Evolutionary conservation across 1,140 invertebrate species (phyloP).

Genomic region (Orchesella cincta): DNA sequence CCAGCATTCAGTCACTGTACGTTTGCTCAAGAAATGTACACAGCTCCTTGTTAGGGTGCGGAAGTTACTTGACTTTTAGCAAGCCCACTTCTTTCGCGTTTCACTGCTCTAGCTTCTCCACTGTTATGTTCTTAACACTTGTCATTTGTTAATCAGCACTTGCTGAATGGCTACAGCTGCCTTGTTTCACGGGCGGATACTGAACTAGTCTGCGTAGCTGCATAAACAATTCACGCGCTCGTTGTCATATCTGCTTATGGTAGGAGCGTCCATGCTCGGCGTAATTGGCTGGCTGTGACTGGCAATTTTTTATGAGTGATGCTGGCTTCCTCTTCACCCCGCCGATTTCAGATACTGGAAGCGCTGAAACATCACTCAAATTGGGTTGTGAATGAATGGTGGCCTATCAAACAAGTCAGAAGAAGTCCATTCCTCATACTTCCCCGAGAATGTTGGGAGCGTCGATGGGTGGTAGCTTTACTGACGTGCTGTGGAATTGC

Average conservation of each 20-base stretch:
- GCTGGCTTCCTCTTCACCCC: conserved; percentile 34
- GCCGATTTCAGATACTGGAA: conserved; percentile 30
- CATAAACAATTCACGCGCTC: conserved; percentile 30
- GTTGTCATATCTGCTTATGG: conserved; percentile 33
- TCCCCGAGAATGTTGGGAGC: conserved; percentile 31
- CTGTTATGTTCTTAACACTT: conserved; percentile 30
- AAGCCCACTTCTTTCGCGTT: conserved; percentile 17
- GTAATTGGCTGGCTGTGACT: conserved; percentile 20
- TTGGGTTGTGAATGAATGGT: conserved; percentile 16
- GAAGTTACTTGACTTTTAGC: neutral
- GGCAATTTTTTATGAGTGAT: neutral
- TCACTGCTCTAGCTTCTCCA: conserved; percentile 35
- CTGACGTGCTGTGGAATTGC: too few relatives aligned
- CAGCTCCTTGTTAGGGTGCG: neutral
- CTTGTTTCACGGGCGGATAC: neutral
- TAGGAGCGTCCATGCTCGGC: conserved; percentile 25
- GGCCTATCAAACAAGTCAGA: conserved; percentile 35
- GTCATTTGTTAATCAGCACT: conserved; percentile 29
- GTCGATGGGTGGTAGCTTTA: conserved; percentile 28
- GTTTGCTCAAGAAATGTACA: conserved; percentile 20
- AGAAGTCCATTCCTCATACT: conserved; percentile 32
- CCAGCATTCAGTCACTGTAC: neutral
- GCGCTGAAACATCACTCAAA: conserved; percentile 29
- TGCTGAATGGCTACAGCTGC: neutral
- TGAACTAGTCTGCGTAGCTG: conserved; percentile 1